phyloP scores from a whole-genome alignment of 2,113 vertebrate species.

The Ornithorhynchus anatinus region DNA sequence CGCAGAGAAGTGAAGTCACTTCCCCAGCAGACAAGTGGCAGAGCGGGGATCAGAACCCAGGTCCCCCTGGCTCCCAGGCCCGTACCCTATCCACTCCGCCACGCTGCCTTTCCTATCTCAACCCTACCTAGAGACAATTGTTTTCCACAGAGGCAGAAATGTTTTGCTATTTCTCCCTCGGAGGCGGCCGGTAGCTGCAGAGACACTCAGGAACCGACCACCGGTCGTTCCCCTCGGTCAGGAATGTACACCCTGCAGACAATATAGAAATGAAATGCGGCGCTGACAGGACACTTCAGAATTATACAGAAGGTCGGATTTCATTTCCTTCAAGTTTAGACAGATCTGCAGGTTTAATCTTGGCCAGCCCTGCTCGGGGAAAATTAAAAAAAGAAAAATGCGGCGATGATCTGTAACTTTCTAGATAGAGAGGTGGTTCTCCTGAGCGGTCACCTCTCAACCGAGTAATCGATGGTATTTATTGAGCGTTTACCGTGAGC shows the following conservation, averaged over 20 bases:
- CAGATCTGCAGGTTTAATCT: constrained; percentile 44
- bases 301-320: constrained; percentile 42
- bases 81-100: too few species aligned
- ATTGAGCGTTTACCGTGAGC: too few species aligned
- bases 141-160: neutral
- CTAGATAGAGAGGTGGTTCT: too few species aligned
- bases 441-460: too few species aligned
- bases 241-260: constrained; percentile 52
- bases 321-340: constrained; percentile 51
- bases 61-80: too few species aligned
- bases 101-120: too few species aligned
- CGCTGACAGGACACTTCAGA: constrained; percentile 33
- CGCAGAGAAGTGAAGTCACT: too few species aligned
- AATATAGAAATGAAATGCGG: constrained; percentile 37
- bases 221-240: constrained; percentile 29
- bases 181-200: constrained; percentile 24
- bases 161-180: constrained; percentile 17
- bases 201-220: constrained; percentile 32
- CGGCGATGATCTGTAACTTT: neutral
- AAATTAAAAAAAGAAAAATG: constrained; percentile 29
- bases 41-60: too few species aligned
- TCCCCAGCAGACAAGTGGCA: too few species aligned
- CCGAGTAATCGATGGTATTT: too few species aligned
- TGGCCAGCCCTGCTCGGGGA: constrained; percentile 23
- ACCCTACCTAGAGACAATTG: too few species aligned